A percentile compares a stretch with the other conserved stretches of the same genome.
Evolutionary conservation across 2,888 invertebrate genomes (phyloP).

Genomic region (Odontocerum albicorne): DNA sequence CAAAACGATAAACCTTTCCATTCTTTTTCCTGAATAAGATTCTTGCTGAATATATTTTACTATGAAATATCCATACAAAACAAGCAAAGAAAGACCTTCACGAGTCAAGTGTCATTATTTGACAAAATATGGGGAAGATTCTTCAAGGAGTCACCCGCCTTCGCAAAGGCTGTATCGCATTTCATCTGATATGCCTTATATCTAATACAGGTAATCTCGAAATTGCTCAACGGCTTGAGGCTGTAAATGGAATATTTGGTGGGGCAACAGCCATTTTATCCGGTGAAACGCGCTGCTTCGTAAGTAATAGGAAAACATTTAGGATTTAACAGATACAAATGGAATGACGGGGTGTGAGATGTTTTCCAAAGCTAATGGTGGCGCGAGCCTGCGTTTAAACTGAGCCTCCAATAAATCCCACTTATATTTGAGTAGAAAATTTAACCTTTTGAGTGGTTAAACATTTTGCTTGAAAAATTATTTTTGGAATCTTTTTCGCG

Average conservation of each 20-base stretch:
- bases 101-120: too few species aligned
- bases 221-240: constrained; percentile 1
- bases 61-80: too few species aligned
- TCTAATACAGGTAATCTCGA: constrained; percentile 21
- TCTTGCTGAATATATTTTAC: too few species aligned
- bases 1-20: too few species aligned
- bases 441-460: too few species aligned
- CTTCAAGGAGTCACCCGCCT: too few species aligned
- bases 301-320: constrained; percentile 31
- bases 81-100: too few species aligned
- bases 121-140: too few species aligned
- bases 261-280: constrained; percentile 13
- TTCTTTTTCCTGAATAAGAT: too few species aligned
- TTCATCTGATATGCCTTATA: not conserved
- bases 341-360: constrained; percentile 22
- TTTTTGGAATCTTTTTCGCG: too few species aligned
- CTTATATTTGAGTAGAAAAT: not conserved
- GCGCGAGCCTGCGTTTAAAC: not conserved
- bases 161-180: not conserved
- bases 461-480: too few species aligned
- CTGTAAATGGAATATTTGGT: constrained; percentile 2
- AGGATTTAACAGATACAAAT: constrained; percentile 31
- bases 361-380: not conserved
- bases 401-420: not conserved
- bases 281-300: constrained; percentile 18